Evolutionary conservation across 1,140 invertebrate genomes (phyloP), one percentile per base, ranked within the genome.

Genomic region (Augochlora pura): DNA sequence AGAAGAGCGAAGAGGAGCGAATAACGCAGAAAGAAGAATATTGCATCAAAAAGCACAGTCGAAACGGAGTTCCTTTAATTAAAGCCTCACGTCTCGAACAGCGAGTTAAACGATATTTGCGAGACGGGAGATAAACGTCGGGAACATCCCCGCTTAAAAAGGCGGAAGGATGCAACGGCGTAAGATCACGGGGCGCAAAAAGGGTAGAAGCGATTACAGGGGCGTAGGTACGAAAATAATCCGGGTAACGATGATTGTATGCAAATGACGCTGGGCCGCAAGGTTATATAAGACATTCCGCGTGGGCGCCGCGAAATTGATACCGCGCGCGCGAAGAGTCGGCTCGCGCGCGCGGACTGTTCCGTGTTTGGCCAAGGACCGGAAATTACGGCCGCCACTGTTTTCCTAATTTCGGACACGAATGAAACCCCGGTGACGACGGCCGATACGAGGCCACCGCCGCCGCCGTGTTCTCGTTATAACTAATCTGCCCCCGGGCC

Each of bases 351-450:
- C n/a, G n/a, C n/a, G n/a, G n/a, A n/a, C n/a, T 16, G 52, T 54
- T 65, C 16, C 49, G 46, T 79, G 52, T 79, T 79, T 79, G 70
- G 57, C n/a, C 64, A 80, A 59, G 23, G 46, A 66, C 54, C 71
- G 78, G 78, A 80, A 80, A 80, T 80, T 80, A 62, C 78, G 21
- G 7, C 2, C 38, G 63, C 23, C 38, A 68, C 32, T 74, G 72
- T 74, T 79, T 79, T 79, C 77, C 77, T 79, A 79, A 74, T 73
- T 79, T 79, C 77, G 62, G 64, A 74, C 77, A 73, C 64, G 64
- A 74, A 74, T 67, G 70, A 67, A 42, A 79, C 14, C 46, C 21
- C 63, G 23, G 32, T 23, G 60, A 23, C 59, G 62, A 6, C 32
- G 1, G 32, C 70, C 38, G 52, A 65, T 66, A 80, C 42, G 10